Evolutionary conservation across 2,113 vertebrate genomes (phyloP), one percentile per base, ranked within the genome.

Genomic region (Lagopus muta): DNA sequence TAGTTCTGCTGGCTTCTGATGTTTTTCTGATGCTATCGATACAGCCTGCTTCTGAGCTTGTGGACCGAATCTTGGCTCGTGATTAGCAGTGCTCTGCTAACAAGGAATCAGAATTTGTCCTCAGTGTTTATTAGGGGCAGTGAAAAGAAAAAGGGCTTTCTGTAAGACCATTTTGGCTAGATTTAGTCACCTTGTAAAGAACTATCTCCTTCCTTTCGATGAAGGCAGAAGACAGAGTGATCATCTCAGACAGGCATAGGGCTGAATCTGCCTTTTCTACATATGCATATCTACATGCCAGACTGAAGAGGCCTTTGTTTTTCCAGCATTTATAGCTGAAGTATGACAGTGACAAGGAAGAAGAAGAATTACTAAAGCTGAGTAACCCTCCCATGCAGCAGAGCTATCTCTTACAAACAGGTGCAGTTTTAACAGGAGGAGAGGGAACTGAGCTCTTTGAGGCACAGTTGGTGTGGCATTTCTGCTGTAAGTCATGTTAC

Each of bases 361-460:
- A 86, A 62, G 8, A 81, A 93, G 55, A 89, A 89, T 89, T 94
- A 86, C 81, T 84, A 66, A 82, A 45, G 58, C 66, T 87, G 74
- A 85, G 66, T 74, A 93, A 87, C 79, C 72, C 71, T 89, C 86
- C 48, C 38, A 28, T 85, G 62, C 82, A 21, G 87, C 84, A 87
- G 74, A 94, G 82, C 54, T 94, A 82, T 93, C 89, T 96, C 55
- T 82, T 55, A 58, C 52, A 82, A 90, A 36, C 85, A 93, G 93
- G 80, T 88, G 55, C 47, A 42, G 75, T 66, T 86, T 86, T 77
- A 86, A 91, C 75, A 93, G 80, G 82, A 94, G 92, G 21, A 80
- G 77, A 47, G 38, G 36, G 69, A 95, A 80, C 30, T 90, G 88
- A 86, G 64, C 42, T 82, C 82, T 86, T 22, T 48, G 85, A 82